Evolutionary conservation across 2,797 vertebrate genomes (phyloP), one percentile per base, ranked within the genome.

Genomic region (Pseudomugil tenellus): DNA sequence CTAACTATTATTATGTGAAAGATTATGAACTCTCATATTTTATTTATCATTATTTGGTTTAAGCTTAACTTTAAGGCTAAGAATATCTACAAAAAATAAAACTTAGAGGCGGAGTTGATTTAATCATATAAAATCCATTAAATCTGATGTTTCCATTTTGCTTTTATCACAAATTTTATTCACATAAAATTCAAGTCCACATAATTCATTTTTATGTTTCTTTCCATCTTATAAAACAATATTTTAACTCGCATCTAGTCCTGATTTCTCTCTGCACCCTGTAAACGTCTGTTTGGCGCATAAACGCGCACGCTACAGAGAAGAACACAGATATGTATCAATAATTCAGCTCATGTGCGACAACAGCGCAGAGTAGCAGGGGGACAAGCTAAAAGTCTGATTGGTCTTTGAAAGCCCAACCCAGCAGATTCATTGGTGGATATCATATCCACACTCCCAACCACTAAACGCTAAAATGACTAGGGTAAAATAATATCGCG

Each of bases 401-500:
- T 94, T 94, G 91, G 92, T 84, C 74, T 19, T 64, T 63, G 62
- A 68, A 92, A 90, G 91, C 91, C 94, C 91, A 90, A 72, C 94
- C 94, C 93, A 80, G 83, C 26, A 29, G n/a, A 49, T 59, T 91
- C 69, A 94, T 94, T 95, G 94, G 94, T 74, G 71, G 78, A 91
- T 68, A 77, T 70, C 77, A 59, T 72, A 84, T 76, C 80, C 87
- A 70, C 89, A 90, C 87, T 92, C 85, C 72, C 89, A 81, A 83
- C 86, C 89, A 92, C 89, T 78, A 88, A 89, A 91, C 84, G 74
- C 89, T 93, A 90, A 93, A 92, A 92, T 89, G 90, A 94, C 88
- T 92, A 74, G 89, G 87, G 93, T 92, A 89, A 93, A 92, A 93
- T 93, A 93, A 93, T 90, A 87, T 85, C 91, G 81, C 90, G 19